A percentile compares a stretch with the other conserved stretches of the same genome.
Evolutionary conservation across 2,888 invertebrate species (phyloP).

Genomic region (Synergus itoensis): DNA sequence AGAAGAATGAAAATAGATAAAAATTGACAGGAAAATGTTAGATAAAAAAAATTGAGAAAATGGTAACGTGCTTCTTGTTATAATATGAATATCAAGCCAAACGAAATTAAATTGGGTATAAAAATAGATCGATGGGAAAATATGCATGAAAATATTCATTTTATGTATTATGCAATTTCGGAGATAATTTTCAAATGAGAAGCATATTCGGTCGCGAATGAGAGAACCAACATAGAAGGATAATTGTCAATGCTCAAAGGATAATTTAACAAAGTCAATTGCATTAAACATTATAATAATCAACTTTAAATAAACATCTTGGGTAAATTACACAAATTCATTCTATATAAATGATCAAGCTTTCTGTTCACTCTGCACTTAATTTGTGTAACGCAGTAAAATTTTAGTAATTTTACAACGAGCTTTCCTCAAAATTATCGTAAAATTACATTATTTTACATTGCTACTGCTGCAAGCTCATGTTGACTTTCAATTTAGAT

Average conservation of each 20-base stretch:
- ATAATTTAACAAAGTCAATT: conserved; percentile 9
- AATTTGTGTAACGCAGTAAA: background rate
- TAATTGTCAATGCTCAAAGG: background rate
- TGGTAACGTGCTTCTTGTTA: too few species aligned
- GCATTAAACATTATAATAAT: background rate
- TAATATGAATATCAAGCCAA: too few species aligned
- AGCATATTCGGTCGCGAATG: background rate
- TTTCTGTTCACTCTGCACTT: background rate
- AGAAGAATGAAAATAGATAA: too few species aligned
- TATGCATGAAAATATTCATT: too few species aligned
- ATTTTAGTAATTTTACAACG: background rate
- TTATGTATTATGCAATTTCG: too few species aligned
- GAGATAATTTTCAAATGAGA: background rate
- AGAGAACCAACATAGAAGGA: background rate
- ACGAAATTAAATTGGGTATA: too few species aligned
- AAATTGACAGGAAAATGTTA: too few species aligned
- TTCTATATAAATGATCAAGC: background rate
- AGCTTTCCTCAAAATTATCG: background rate
- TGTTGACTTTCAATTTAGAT: background rate
- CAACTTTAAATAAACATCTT: background rate
- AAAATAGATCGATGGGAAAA: too few species aligned
- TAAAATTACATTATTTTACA: background rate
- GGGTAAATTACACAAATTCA: background rate
- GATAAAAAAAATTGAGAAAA: too few species aligned
- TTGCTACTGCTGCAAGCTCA: background rate